Conservation (phyloP, 2,888 invertebrate genomes). For the Matsumyia berberina region DNA sequence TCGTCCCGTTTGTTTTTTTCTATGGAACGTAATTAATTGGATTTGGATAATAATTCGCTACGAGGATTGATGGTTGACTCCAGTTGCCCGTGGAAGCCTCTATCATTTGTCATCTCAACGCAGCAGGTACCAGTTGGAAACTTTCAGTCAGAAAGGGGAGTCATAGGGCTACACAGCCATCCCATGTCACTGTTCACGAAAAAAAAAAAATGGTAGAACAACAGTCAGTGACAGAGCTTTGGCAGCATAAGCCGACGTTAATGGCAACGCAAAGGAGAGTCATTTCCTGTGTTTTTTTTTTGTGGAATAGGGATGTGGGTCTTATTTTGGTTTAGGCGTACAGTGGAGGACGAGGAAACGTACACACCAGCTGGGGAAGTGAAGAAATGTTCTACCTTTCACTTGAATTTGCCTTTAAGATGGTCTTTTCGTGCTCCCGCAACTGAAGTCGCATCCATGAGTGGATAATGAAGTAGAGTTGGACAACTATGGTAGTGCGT, state of each 20-base stretch:
- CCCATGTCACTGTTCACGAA: constrained; percentile 42
- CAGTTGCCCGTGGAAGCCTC: constrained; percentile 52
- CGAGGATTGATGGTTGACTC: constrained; percentile 73
- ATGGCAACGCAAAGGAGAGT: constrained; percentile 38
- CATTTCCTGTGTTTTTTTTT: background rate
- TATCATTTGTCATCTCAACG: constrained; percentile 74
- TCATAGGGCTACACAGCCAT: constrained; percentile 29
- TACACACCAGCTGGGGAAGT: no score
- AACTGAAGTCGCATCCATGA: no score
- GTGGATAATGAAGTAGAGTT: no score
- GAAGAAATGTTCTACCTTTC: no score
- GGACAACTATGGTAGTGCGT: no score
- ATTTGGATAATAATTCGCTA: constrained; percentile 74
- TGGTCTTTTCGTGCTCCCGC: no score
- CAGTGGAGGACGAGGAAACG: constrained; percentile 13
- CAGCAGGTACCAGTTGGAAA: constrained; percentile 69
- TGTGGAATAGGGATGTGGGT: background rate
- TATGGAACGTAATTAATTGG: constrained; percentile 64
- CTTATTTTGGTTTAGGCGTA: constrained; percentile 6
- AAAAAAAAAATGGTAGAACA: constrained; percentile 39
- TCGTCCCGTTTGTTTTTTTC: constrained; percentile 42
- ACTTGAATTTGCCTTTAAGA: no score
- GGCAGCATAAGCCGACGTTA: constrained; percentile 60
- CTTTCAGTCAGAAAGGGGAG: constrained; percentile 6
- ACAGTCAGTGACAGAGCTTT: constrained; percentile 42